phyloP scores from a whole-genome alignment of 2,113 vertebrate genomes.

The Actenoides lindsayi region DNA sequence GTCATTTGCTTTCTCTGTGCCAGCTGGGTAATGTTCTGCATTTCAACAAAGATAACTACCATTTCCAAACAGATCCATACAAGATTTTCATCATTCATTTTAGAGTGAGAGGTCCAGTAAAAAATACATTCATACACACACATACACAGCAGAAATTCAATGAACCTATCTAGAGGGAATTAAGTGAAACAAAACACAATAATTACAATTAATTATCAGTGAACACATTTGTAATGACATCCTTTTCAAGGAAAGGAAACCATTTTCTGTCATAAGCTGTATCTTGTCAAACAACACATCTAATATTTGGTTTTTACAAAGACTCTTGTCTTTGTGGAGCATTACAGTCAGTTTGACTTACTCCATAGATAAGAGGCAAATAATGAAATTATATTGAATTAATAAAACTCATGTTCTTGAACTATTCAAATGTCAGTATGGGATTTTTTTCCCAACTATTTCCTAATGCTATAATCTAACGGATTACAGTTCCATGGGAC shows the following conservation, averaged over 20 bases:
- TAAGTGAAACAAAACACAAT: conserved; percentile 48
- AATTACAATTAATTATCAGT: conserved; percentile 39
- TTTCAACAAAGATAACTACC: conserved; percentile 29
- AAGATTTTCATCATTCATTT: neutral
- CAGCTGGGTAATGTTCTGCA: conserved; percentile 8
- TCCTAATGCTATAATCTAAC: neutral
- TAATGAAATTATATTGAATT: conserved; percentile 48
- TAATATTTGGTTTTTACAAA: neutral
- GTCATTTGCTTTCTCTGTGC: conserved; percentile 34
- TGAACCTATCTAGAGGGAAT: neutral
- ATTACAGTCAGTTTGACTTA: conserved; percentile 11
- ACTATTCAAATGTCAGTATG: neutral
- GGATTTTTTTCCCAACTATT: conserved; percentile 28
- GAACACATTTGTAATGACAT: neutral
- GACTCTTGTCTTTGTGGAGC: neutral
- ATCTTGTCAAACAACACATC: conserved; percentile 50
- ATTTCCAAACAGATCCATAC: conserved; percentile 35
- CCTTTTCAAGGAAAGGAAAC: conserved; percentile 2
- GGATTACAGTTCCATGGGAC: neutral
- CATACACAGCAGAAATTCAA: neutral
- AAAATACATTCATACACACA: neutral
- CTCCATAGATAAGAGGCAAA: conserved; percentile 19
- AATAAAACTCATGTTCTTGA: conserved; percentile 28
- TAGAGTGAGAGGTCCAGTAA: conserved; percentile 5
- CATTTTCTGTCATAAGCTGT: conserved; percentile 35